Percentiles rank a stretch among this genome's conserved stretches.
These are phyloP conservation scores for Edolisoma coerulescens DNA, from an alignment of 2,113 vertebrate genomes.

Conservation along the genomic window DNA sequence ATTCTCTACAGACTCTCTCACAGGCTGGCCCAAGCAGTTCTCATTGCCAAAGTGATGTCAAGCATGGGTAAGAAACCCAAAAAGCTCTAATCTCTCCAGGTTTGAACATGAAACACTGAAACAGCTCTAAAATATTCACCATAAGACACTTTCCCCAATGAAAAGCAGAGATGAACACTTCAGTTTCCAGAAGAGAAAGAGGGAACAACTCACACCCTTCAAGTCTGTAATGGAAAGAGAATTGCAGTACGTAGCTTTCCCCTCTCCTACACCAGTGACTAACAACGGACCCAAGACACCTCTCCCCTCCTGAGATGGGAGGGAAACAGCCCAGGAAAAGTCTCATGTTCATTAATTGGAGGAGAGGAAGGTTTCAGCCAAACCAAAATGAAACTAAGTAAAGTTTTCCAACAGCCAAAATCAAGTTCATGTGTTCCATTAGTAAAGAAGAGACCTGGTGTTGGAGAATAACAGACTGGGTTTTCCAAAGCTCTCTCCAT, in stretches of 20 bases:
- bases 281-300: background rate
- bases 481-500: slow-evolving; percentile 33
- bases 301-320: slow-evolving; percentile 21
- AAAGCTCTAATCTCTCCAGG: background rate
- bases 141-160: background rate
- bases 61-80: background rate
- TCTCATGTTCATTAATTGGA: background rate
- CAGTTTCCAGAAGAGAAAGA: background rate
- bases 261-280: background rate
- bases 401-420: slow-evolving; percentile 41
- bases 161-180: slow-evolving; percentile 6
- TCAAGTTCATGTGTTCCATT: slow-evolving; percentile 3
- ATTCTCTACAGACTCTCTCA: slow-evolving; percentile 10
- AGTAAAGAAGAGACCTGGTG: background rate
- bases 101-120: background rate
- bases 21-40: background rate
- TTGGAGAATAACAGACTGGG: background rate
- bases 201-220: slow-evolving; percentile 8
- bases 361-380: background rate
- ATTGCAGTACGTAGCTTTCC: background rate
- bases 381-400: slow-evolving; percentile 46
- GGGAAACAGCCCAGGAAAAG: slow-evolving; percentile 3
- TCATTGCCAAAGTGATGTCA: slow-evolving; percentile 25
- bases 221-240: slow-evolving; percentile 22
- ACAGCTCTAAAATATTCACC: background rate